phyloP scores from a whole-genome alignment of 2,888 invertebrate species.

The Hofmannophila pseudospretella region DNA sequence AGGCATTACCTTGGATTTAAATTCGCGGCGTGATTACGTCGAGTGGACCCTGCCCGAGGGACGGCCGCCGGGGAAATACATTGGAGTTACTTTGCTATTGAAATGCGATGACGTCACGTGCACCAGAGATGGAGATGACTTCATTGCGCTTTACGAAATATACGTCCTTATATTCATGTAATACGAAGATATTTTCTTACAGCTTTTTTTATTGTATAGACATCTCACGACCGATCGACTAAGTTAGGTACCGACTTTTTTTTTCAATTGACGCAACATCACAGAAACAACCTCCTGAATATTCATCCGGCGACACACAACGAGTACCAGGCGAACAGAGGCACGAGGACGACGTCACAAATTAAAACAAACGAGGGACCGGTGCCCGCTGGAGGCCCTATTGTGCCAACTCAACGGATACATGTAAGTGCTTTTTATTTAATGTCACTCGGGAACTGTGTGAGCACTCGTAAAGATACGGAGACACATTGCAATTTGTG shows the following conservation, averaged over 20 bases:
- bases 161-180: too few species aligned
- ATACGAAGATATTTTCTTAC: too few species aligned
- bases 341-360: constrained; percentile 14
- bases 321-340: constrained; percentile 12
- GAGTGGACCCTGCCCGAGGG: constrained; percentile 26
- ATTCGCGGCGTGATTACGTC: constrained; percentile 35
- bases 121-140: neutral
- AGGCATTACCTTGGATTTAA: constrained; percentile 18
- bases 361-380: constrained; percentile 21
- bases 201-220: too few species aligned
- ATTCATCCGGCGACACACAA: constrained; percentile 8
- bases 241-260: too few species aligned
- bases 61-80: constrained; percentile 30
- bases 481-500: too few species aligned
- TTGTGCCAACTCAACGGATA: neutral
- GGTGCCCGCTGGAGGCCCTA: constrained; percentile 2
- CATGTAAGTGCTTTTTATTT: constrained; percentile 13
- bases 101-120: constrained; percentile 30
- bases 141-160: too few species aligned
- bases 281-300: constrained; percentile 11
- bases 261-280: too few species aligned
- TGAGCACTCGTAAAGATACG: constrained; percentile 4
- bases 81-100: constrained; percentile 22
- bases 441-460: constrained; percentile 11
- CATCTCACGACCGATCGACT: too few species aligned